phyloP scores from a whole-genome alignment of 2,888 invertebrate species.

The Scrobipalpa costella region DNA sequence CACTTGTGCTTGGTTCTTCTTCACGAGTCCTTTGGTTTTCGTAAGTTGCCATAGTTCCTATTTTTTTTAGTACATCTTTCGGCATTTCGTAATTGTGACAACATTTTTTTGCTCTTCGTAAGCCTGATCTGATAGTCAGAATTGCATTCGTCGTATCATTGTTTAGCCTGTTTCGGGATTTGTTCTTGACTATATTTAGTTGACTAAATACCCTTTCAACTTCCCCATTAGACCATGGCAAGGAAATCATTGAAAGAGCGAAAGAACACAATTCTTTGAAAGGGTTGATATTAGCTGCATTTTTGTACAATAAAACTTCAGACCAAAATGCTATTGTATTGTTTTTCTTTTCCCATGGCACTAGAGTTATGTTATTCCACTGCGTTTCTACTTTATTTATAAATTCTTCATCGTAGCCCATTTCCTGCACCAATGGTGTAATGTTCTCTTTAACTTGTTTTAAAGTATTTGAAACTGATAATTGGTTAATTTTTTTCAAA shows the following conservation, averaged over 20 bases:
- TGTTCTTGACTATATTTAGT: no score
- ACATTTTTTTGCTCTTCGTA: neutral
- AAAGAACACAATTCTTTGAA: conserved; percentile 35
- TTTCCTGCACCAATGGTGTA: conserved; percentile 25
- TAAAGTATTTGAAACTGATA: conserved; percentile 31
- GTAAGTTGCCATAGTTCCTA: no score
- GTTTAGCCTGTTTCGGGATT: no score
- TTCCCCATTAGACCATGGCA: no score
- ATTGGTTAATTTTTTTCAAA: conserved; percentile 20
- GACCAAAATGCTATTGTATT: conserved; percentile 28
- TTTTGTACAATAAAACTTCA: conserved; percentile 34
- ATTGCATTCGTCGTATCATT: conserved; percentile 9
- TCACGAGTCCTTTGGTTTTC: no score
- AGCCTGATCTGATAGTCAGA: conserved; percentile 10
- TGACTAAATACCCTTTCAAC: no score
- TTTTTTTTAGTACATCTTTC: neutral
- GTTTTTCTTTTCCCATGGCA: neutral
- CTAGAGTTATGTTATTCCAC: neutral
- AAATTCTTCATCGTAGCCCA: conserved; percentile 25
- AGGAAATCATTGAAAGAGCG: no score
- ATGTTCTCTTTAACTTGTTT: conserved; percentile 16
- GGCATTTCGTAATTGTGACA: neutral
- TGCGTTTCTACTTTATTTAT: conserved; percentile 27
- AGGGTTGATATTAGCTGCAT: conserved; percentile 34
- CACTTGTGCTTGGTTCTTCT: no score